Evolutionary conservation across 2,113 vertebrate genomes (phyloP).

Genomic region (Strigops habroptila): DNA sequence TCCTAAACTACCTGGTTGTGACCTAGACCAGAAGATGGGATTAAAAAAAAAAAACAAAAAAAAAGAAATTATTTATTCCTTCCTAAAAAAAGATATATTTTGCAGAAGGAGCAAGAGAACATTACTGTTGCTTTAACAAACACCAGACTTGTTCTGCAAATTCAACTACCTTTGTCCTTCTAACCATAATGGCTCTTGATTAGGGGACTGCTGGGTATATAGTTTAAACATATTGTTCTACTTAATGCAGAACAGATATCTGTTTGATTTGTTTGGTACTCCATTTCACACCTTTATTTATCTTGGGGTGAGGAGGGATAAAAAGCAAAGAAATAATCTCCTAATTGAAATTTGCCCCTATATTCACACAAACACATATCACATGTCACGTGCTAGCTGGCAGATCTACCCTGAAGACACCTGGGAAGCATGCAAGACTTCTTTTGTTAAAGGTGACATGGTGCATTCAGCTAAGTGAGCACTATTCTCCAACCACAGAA

Average conservation of each 20-base stretch:
- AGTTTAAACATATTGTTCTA: neutral
- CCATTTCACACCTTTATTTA: neutral
- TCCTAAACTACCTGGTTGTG: neutral
- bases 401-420: neutral
- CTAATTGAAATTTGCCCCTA: neutral
- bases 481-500: neutral
- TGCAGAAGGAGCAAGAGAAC: neutral
- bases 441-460: neutral
- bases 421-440: fast-evolving
- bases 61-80: neutral
- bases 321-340: neutral
- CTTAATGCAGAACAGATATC: neutral
- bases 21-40: neutral
- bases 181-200: neutral
- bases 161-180: neutral
- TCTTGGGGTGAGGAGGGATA: neutral
- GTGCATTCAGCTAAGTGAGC: neutral
- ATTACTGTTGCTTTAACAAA: neutral
- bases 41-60: neutral
- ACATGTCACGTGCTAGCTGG: fast-evolving
- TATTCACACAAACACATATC: neutral
- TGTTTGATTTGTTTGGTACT: neutral
- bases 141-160: neutral
- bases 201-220: neutral
- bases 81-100: neutral